Evolutionary conservation across 2,797 vertebrate species (phyloP).

Genomic region (Spheniscus humboldti): DNA sequence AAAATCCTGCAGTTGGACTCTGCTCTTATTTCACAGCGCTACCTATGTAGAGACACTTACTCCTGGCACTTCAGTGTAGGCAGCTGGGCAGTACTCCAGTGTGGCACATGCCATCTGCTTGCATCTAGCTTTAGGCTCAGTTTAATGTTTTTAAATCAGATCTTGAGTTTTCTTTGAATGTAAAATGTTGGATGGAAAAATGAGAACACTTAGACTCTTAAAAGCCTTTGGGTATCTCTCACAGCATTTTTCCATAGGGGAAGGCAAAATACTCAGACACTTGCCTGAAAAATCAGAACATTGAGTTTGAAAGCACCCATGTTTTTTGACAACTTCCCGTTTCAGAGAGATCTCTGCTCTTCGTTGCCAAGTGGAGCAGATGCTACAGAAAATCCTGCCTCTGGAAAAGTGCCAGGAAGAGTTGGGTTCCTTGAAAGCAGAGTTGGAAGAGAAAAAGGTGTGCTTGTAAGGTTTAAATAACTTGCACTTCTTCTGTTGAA

Average conservation of each 20-base stretch:
- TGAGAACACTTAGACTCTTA: neutral
- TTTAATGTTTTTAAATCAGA: neutral
- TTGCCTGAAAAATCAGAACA: neutral
- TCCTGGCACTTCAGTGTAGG: neutral
- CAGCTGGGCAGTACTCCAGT: neutral
- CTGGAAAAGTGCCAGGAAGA: slow-evolving; percentile 86
- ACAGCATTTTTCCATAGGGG: neutral
- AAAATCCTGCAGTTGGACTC: neutral
- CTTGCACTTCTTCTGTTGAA: neutral
- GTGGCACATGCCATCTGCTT: neutral
- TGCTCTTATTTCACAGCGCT: neutral
- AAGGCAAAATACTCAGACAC: neutral
- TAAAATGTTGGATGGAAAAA: neutral
- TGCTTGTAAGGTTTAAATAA: neutral
- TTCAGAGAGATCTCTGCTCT: slow-evolving; percentile 85
- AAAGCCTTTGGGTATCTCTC: neutral
- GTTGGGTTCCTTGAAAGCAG: slow-evolving; percentile 80
- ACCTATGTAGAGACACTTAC: neutral
- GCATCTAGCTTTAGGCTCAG: neutral
- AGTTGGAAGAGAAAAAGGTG: slow-evolving; percentile 90
- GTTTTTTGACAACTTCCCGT: neutral
- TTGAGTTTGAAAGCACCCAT: neutral
- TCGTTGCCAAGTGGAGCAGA: slow-evolving; percentile 87
- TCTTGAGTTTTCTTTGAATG: neutral
- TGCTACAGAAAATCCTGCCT: slow-evolving; percentile 82